These are phyloP conservation scores for Pseudomyrmex pallidus DNA, from an alignment of 1,140 invertebrate genomes.

Conservation along the genomic window DNA sequence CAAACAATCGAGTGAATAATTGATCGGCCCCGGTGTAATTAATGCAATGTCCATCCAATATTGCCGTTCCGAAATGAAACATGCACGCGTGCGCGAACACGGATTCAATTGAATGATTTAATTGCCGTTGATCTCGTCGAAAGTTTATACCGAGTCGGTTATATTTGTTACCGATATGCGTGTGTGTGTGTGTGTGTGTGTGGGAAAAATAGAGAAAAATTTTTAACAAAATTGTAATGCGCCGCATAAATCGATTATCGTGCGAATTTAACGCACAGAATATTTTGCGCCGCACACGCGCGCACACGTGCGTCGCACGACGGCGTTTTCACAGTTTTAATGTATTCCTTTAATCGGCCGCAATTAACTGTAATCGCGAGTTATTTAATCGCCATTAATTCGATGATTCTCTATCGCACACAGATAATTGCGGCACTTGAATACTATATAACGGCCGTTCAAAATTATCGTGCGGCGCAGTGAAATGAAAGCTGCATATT, in stretches of 20 bases:
- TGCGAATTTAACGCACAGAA: too few species aligned
- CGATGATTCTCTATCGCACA: conserved; percentile 25
- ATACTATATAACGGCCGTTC: conserved; percentile 30
- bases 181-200: too few species aligned
- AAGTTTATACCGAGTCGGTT: not conserved
- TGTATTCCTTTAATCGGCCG: conserved; percentile 38
- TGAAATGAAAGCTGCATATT: conserved; percentile 4
- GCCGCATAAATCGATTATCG: not conserved
- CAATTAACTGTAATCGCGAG: conserved; percentile 52
- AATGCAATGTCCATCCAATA: not conserved
- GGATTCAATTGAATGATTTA: not conserved
- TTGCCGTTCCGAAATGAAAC: not conserved
- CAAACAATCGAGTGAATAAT: conserved; percentile 26
- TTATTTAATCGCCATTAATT: conserved; percentile 53
- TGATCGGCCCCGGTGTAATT: not conserved
- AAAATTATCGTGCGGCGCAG: conserved; percentile 59
- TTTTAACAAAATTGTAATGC: not conserved
- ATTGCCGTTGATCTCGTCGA: not conserved
- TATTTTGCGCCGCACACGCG: too few species aligned
- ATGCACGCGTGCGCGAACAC: not conserved
- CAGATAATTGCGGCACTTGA: conserved; percentile 45
- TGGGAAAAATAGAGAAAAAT: not conserved
- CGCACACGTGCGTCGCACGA: not conserved
- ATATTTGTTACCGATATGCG: not conserved
- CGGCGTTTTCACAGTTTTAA: conserved; percentile 25